Conservation (phyloP, 2,113 vertebrate species). For the Chaetodon trifascialis region DNA sequence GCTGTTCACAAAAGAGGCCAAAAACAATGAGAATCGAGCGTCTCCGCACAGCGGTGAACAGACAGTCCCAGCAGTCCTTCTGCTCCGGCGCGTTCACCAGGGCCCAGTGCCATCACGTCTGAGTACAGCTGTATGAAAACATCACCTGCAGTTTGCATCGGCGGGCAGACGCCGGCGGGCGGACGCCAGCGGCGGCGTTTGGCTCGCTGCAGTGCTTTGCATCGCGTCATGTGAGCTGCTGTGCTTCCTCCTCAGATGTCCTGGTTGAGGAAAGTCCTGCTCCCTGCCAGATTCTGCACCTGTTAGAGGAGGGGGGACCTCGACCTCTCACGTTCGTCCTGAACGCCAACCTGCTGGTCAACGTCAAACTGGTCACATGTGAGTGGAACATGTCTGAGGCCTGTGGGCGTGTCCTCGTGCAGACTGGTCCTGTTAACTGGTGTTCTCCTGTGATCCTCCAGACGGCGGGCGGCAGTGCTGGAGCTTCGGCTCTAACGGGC, state of each 20-base stretch:
- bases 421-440: background rate
- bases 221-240: background rate
- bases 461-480: conserved; percentile 91
- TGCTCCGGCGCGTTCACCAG: too few relatives aligned
- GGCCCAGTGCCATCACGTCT: background rate
- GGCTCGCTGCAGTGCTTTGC: background rate
- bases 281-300: conserved; percentile 84
- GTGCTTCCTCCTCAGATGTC: conserved; percentile 76
- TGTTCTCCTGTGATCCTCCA: conserved; percentile 60
- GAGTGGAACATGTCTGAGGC: conserved; percentile 68
- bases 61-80: too few relatives aligned
- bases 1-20: too few relatives aligned
- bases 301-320: conserved; percentile 87
- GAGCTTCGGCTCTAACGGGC: conserved; percentile 94
- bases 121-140: background rate
- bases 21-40: too few relatives aligned
- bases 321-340: conserved; percentile 91
- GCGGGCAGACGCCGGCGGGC: too few relatives aligned
- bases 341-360: conserved; percentile 94
- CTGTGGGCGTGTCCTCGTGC: background rate
- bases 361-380: conserved; percentile 92
- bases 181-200: too few relatives aligned
- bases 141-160: too few relatives aligned
- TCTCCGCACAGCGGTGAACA: too few relatives aligned
- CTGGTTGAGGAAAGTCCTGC: conserved; percentile 89